Conservation (phyloP, 2,797 vertebrate genomes). For the Squalus acanthias region DNA sequence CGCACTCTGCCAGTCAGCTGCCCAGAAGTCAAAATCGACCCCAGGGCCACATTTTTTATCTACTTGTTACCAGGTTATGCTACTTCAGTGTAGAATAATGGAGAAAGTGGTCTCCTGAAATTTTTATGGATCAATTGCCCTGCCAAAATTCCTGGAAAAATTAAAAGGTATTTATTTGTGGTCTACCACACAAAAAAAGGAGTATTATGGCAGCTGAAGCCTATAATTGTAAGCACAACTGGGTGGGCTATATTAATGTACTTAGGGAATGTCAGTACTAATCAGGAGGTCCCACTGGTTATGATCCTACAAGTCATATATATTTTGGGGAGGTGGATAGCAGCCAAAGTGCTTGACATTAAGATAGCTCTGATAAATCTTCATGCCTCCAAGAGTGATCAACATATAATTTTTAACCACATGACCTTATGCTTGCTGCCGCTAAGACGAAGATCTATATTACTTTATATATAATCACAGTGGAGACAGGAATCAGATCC, state of each 20-base stretch:
- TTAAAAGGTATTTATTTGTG: background rate
- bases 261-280: background rate
- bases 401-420: background rate
- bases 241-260: background rate
- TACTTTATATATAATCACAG: background rate
- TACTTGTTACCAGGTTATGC: background rate
- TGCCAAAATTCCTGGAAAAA: constrained; percentile 8
- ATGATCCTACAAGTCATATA: background rate
- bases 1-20: background rate
- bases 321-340: background rate
- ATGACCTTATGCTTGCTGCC: background rate
- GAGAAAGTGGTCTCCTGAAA: background rate
- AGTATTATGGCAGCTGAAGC: background rate
- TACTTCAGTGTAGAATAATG: background rate
- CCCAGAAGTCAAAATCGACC: background rate
- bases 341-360: background rate
- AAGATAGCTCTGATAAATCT: background rate
- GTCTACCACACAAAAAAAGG: background rate
- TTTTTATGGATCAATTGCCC: background rate
- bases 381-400: background rate
- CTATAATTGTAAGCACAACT: background rate
- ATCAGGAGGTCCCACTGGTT: constrained; percentile 9
- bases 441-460: background rate
- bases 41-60: background rate
- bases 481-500: background rate